Conservation (phyloP, 2,888 invertebrate genomes). For the Tolmerus cingulatus region DNA sequence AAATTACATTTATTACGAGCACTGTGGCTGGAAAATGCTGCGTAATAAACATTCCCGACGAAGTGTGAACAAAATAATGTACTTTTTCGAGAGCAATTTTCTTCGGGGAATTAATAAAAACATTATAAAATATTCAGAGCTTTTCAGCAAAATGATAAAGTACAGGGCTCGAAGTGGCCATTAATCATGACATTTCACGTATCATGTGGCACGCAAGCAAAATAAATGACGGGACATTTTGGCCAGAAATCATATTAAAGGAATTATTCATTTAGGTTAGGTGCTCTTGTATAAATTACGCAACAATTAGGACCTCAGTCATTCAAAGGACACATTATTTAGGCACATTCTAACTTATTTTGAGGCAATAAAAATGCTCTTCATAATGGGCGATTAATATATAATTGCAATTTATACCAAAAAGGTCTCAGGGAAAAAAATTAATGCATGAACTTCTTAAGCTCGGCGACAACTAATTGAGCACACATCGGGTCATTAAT, state of each 20-base stretch:
- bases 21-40: background rate
- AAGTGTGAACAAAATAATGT: background rate
- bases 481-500: background rate
- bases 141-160: background rate
- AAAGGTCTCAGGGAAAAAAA: background rate
- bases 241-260: background rate
- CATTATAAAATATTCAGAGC: background rate
- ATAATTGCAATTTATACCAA: background rate
- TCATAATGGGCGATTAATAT: background rate
- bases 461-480: background rate
- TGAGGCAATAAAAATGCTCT: background rate
- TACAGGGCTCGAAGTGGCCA: background rate
- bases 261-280: background rate
- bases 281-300: background rate
- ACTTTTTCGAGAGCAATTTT: background rate
- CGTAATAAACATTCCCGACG: background rate
- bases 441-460: background rate
- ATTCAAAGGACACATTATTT: background rate
- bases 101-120: background rate
- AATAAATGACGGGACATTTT: background rate
- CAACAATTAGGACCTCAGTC: background rate
- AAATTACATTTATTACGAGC: background rate
- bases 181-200: background rate
- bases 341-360: background rate
- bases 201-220: background rate